Evolutionary conservation across 2,888 invertebrate genomes (phyloP).

Genomic region (Corbicula japonica): DNA sequence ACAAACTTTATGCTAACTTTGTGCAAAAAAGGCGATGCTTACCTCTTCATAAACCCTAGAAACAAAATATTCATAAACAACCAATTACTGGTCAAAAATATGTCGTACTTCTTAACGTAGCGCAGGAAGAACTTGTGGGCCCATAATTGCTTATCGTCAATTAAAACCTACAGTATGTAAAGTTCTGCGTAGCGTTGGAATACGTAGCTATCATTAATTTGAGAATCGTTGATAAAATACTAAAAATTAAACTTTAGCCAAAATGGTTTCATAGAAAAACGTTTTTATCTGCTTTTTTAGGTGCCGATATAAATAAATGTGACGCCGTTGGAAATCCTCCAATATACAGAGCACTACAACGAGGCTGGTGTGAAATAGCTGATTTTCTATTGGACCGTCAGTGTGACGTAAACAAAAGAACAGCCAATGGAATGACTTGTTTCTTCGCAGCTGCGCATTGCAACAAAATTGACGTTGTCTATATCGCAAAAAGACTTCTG

Average conservation of each 20-base stretch:
- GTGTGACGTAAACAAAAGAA: conserved; percentile 61
- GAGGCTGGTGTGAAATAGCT: conserved; percentile 60
- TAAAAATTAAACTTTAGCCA: too few species aligned
- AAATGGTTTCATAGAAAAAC: too few species aligned
- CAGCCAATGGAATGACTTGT: conserved; percentile 59
- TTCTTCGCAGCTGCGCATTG: conserved; percentile 54
- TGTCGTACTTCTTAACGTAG: neutral
- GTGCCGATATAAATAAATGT: conserved; percentile 53
- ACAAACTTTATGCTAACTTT: too few species aligned
- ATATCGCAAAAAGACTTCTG: conserved; percentile 56
- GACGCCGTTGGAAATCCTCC: conserved; percentile 51
- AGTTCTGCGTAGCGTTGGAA: neutral
- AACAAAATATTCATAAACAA: too few species aligned
- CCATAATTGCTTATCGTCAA: neutral
- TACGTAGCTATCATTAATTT: neutral
- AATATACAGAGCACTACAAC: conserved; percentile 47
- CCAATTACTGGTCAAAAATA: too few species aligned
- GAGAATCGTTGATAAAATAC: too few species aligned
- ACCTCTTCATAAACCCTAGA: too few species aligned
- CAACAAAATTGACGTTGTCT: conserved; percentile 37
- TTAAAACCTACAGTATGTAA: neutral
- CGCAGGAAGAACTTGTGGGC: neutral
- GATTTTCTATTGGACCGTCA: conserved; percentile 56
- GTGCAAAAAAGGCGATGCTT: too few species aligned
- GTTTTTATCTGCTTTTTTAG: too few species aligned